A percentile compares a stretch with the other conserved stretches of the same genome.
These are phyloP conservation scores for Macrosoma leucophasiata DNA, from an alignment of 2,888 invertebrate genomes.

Conservation along the genomic window DNA sequence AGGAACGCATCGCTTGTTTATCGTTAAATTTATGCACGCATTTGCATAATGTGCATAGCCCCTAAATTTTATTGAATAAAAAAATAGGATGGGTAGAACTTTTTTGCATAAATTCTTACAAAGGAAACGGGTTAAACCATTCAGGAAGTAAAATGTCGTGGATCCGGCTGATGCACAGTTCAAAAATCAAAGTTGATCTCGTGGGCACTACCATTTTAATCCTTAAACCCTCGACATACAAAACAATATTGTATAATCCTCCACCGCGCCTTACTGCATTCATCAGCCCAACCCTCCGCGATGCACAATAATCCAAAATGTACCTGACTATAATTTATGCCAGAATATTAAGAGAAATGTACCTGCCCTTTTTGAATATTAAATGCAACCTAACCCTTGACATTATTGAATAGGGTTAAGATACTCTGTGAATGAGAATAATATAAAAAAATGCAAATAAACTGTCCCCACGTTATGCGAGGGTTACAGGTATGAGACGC, in stretches of 20 bases:
- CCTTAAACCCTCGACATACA: conserved; percentile 34
- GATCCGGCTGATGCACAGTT: conserved; percentile 49
- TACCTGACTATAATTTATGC: conserved; percentile 78
- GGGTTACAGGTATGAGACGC: conserved; percentile 57
- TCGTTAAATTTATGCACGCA: conserved; percentile 73
- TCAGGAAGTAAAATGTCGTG: conserved; percentile 70
- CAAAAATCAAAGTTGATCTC: conserved; percentile 40
- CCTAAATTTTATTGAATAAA: conserved; percentile 75
- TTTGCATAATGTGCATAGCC: conserved; percentile 77
- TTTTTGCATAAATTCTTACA: conserved; percentile 76
- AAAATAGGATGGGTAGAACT: conserved; percentile 76
- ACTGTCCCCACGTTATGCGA: conserved; percentile 65
- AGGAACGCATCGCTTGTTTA: conserved; percentile 12
- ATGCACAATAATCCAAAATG: conserved; percentile 70
- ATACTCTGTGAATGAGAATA: conserved; percentile 72
- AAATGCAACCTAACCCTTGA: conserved; percentile 77
- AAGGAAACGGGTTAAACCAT: conserved; percentile 74
- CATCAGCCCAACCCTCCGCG: conserved; percentile 37
- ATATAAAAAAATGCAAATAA: conserved; percentile 74
- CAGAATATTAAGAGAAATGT: conserved; percentile 75
- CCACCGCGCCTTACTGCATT: conserved; percentile 38
- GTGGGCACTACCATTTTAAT: conserved; percentile 26
- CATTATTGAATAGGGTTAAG: conserved; percentile 74
- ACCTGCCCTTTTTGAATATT: conserved; percentile 77
- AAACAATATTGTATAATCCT: conserved; percentile 34